Percentiles rank a stretch among this genome's conserved stretches.
Conservation (phyloP, 2,888 invertebrate species). For the Lasioglossum figueresi region DNA sequence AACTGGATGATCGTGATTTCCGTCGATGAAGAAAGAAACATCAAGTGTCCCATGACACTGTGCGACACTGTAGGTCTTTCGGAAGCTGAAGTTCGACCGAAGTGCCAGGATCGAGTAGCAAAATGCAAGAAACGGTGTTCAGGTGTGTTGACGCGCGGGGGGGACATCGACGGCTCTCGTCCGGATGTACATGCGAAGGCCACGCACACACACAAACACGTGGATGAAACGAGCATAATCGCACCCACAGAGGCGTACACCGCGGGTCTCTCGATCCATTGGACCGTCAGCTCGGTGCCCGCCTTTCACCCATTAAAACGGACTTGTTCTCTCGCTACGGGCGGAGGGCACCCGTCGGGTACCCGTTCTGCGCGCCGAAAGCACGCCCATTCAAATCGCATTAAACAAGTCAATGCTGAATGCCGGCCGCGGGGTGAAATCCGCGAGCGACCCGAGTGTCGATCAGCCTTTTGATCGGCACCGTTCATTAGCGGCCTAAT, state of each 20-base stretch:
- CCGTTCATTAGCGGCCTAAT: slow-evolving; percentile 11
- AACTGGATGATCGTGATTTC: not conserved
- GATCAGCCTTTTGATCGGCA: not conserved
- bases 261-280: slow-evolving; percentile 75
- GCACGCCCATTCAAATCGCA: slow-evolving; percentile 75
- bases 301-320: slow-evolving; percentile 73
- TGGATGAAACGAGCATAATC: slow-evolving; percentile 53
- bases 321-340: slow-evolving; percentile 65
- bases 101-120: not conserved
- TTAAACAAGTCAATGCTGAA: slow-evolving; percentile 66
- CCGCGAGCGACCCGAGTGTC: not conserved
- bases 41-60: not conserved
- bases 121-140: not conserved
- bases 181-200: not conserved
- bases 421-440: slow-evolving; percentile 37
- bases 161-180: not conserved
- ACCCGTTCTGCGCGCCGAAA: slow-evolving; percentile 70
- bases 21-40: not conserved
- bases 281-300: slow-evolving; percentile 72
- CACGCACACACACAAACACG: slow-evolving; percentile 13
- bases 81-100: not conserved
- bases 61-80: not conserved
- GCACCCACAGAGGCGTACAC: slow-evolving; percentile 72
- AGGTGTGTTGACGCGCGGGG: not conserved
- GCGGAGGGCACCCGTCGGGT: slow-evolving; percentile 70